Conservation (phyloP, 2,888 invertebrate genomes). For the Neoascia interrupta region DNA sequence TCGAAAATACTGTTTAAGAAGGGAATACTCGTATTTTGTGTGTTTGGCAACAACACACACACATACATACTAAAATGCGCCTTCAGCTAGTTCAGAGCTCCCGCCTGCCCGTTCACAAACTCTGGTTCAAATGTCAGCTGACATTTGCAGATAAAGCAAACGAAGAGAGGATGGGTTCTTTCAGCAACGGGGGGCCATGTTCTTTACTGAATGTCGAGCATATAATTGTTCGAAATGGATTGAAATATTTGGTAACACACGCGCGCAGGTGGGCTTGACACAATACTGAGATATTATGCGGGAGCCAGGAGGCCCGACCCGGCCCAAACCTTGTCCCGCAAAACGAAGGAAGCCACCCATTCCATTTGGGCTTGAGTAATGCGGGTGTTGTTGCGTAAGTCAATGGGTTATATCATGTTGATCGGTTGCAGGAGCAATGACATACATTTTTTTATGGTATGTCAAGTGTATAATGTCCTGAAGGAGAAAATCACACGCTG, state of each 20-base stretch:
- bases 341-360: too few relatives aligned
- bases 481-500: too few relatives aligned
- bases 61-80: conserved; percentile 27
- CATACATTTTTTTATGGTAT: too few relatives aligned
- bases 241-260: conserved; percentile 52
- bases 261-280: conserved; percentile 51
- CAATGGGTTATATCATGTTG: conserved; percentile 12
- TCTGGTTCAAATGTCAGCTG: conserved; percentile 67
- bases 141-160: conserved; percentile 63
- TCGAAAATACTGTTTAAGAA: conserved; percentile 40
- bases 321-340: too few relatives aligned
- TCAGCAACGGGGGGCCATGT: background rate
- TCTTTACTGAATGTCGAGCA: conserved; percentile 48
- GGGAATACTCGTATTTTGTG: conserved; percentile 41
- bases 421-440: conserved; percentile 4
- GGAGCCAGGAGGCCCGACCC: background rate
- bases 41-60: conserved; percentile 44
- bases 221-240: conserved; percentile 59
- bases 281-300: background rate
- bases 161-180: conserved; percentile 24
- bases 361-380: background rate
- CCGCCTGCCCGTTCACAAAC: conserved; percentile 14
- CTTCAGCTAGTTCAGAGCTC: conserved; percentile 28
- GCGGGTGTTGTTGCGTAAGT: conserved; percentile 37
- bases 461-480: too few relatives aligned